These are phyloP conservation scores for Lontra canadensis DNA, from an alignment of 2,113 vertebrate species.

Conservation along the genomic window DNA sequence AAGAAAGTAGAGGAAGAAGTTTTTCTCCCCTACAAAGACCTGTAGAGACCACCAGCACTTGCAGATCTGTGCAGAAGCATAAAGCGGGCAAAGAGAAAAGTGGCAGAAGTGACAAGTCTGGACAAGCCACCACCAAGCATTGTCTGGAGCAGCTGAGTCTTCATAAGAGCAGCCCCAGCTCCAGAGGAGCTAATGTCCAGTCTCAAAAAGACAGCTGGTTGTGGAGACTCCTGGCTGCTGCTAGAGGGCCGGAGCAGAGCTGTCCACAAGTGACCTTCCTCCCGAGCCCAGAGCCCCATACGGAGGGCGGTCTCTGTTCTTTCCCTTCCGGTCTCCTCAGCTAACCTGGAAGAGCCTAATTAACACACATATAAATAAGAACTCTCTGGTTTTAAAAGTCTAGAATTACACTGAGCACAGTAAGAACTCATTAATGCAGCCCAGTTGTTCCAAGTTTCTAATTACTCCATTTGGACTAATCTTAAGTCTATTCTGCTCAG, in stretches of 20 bases:
- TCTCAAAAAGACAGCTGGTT: not conserved
- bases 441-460: not conserved
- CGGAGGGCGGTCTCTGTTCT: not conserved
- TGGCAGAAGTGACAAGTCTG: not conserved
- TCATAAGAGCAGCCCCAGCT: not conserved
- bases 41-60: not conserved
- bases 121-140: not conserved
- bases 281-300: not conserved
- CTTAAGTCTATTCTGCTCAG: constrained; percentile 24
- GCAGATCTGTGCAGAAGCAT: not conserved
- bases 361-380: not conserved
- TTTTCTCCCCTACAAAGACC: not conserved
- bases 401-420: not conserved
- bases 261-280: not conserved
- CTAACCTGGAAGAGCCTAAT: not conserved
- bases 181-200: not conserved
- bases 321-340: not conserved
- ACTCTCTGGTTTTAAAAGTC: not conserved
- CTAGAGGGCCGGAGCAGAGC: not conserved
- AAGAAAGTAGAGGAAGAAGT: not conserved
- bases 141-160: not conserved
- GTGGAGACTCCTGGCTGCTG: not conserved
- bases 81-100: not conserved
- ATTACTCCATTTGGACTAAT: constrained; percentile 11
- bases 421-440: not conserved